Evolutionary conservation across 2,797 vertebrate genomes (phyloP).

Genomic region (Crenichthys baileyi): DNA sequence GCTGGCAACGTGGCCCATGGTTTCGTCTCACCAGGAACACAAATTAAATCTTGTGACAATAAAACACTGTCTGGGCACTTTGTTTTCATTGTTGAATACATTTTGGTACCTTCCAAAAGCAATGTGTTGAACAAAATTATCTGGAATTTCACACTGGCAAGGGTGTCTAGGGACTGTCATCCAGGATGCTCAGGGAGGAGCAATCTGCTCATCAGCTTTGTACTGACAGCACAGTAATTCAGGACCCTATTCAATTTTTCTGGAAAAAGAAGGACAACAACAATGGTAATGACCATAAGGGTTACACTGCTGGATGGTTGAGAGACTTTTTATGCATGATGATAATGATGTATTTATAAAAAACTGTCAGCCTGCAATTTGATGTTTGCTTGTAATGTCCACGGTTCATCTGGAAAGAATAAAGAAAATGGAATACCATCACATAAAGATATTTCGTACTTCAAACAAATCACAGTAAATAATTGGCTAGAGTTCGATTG

Average conservation of each 20-base stretch:
- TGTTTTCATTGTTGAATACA: conserved; percentile 54
- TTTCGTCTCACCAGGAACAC: conserved; percentile 41
- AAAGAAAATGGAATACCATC: neutral
- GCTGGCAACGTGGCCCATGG: conserved; percentile 46
- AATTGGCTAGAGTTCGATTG: too few species aligned
- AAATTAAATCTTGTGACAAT: conserved; percentile 48
- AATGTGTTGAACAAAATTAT: conserved; percentile 36
- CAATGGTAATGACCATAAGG: neutral
- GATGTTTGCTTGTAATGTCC: neutral
- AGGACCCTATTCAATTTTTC: conserved; percentile 6
- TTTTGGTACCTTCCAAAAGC: conserved; percentile 45
- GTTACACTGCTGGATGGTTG: neutral
- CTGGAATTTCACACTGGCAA: conserved; percentile 39
- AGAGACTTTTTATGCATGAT: neutral
- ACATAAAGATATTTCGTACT: neutral
- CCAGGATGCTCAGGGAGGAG: conserved; percentile 27
- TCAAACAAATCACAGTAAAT: too few species aligned
- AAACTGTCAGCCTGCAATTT: neutral
- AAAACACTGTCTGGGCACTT: conserved; percentile 52
- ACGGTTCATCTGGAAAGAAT: neutral
- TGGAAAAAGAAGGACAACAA: neutral
- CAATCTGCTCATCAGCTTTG: conserved; percentile 7
- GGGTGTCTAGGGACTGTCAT: conserved; percentile 15
- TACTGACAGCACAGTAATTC: conserved; percentile 14
- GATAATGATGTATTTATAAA: neutral